Conservation (phyloP, 23 tunicate genomes). For the Trididemnum clinides region DNA sequence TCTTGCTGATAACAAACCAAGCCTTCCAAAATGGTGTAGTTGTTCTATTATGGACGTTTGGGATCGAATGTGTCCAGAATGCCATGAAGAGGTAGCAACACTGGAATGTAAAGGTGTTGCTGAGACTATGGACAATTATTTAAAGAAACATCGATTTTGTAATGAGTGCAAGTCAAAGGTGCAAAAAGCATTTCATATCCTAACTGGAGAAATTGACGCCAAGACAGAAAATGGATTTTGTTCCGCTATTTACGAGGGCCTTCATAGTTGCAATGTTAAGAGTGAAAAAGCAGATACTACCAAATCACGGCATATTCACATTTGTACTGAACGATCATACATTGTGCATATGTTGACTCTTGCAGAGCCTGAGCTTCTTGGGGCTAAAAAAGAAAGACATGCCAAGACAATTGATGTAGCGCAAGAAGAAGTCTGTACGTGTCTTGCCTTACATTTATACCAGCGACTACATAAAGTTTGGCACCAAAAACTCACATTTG, state of each 20-base stretch:
- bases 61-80: conserved; percentile 75
- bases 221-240: conserved; percentile 57
- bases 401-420: conserved; percentile 92
- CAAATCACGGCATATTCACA: conserved; percentile 54
- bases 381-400: conserved; percentile 81
- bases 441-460: conserved; percentile 74
- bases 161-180: conserved; percentile 85
- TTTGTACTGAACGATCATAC: conserved; percentile 78
- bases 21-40: conserved; percentile 51
- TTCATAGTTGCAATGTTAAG: conserved; percentile 18
- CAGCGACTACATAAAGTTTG: conserved; percentile 78
- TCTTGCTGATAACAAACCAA: conserved; percentile 26
- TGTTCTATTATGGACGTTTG: conserved; percentile 86
- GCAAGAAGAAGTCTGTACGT: conserved; percentile 92
- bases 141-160: conserved; percentile 92
- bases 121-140: conserved; percentile 73
- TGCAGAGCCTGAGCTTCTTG: conserved; percentile 81
- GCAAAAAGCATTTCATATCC: conserved; percentile 65
- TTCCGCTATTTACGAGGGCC: conserved; percentile 62
- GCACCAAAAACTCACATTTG: conserved; percentile 62
- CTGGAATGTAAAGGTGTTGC: conserved; percentile 63
- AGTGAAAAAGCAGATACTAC: neutral
- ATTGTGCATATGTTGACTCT: conserved; percentile 77
- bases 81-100: conserved; percentile 70
- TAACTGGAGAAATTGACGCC: conserved; percentile 65